Conservation (phyloP, 1,140 invertebrate genomes). For the Brachionus sp. region DNA sequence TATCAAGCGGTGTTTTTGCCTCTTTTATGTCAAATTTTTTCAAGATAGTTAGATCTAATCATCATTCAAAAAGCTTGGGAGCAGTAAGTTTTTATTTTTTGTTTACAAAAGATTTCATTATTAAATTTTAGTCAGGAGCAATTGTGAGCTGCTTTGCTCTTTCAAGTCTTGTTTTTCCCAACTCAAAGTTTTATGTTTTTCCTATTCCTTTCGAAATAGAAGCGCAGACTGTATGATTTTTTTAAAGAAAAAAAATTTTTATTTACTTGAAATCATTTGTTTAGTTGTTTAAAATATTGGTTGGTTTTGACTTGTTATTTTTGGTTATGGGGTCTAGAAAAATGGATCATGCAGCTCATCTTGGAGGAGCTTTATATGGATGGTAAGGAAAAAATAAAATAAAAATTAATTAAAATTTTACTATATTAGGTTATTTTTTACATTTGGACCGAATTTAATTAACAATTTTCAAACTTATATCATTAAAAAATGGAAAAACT, state of each 20-base stretch:
- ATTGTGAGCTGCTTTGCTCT: constrained; percentile 39
- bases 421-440: constrained; percentile 3
- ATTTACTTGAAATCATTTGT: neutral
- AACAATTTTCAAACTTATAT: constrained; percentile 37
- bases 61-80: constrained; percentile 12
- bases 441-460: neutral
- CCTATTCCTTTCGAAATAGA: constrained; percentile 39
- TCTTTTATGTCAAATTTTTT: constrained; percentile 13
- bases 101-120: neutral
- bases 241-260: no score
- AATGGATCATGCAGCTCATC: constrained; percentile 39
- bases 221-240: constrained; percentile 23
- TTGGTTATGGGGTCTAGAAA: neutral
- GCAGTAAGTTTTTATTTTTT: neutral
- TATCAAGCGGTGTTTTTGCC: constrained; percentile 29
- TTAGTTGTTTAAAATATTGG: constrained; percentile 7
- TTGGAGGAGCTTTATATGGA: constrained; percentile 33
- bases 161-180: constrained; percentile 10
- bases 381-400: neutral
- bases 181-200: constrained; percentile 42
- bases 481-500: constrained; percentile 17
- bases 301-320: constrained; percentile 5
- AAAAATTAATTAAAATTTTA: neutral
- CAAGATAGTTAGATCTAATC: neutral
- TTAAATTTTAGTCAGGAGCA: constrained; percentile 22